These are phyloP conservation scores for Macaria notata DNA, from an alignment of 2,888 invertebrate genomes.

Conservation along the genomic window DNA sequence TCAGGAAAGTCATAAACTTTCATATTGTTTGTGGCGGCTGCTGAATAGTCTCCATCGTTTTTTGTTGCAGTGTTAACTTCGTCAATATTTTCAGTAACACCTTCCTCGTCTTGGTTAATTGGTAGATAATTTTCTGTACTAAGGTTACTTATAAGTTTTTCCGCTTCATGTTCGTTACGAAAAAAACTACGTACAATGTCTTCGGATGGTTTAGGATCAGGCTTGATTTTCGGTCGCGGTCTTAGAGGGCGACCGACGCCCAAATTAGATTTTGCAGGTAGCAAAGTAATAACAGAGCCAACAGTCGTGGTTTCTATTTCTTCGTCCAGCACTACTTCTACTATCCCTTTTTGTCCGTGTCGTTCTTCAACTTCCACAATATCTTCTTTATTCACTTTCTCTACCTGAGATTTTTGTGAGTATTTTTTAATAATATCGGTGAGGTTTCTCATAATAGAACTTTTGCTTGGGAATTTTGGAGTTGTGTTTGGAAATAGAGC, in stretches of 20 bases:
- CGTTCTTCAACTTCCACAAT: constrained; percentile 50
- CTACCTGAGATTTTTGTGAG: constrained; percentile 65
- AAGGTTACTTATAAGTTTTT: constrained; percentile 51
- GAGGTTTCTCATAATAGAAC: constrained; percentile 81
- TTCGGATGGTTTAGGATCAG: constrained; percentile 54
- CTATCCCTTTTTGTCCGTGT: constrained; percentile 62
- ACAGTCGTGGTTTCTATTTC: constrained; percentile 67
- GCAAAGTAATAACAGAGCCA: constrained; percentile 78
- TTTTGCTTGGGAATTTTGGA: constrained; percentile 67
- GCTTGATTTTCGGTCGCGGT: constrained; percentile 81
- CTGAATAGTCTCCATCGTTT: constrained; percentile 38
- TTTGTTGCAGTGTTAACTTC: constrained; percentile 44
- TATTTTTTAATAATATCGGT: constrained; percentile 85
- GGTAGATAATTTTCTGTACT: constrained; percentile 56
- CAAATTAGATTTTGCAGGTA: constrained; percentile 91
- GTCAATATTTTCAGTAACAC: constrained; percentile 46
- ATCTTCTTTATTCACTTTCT: constrained; percentile 38
- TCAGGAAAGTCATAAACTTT: constrained; percentile 40
- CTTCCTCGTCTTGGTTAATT: constrained; percentile 41
- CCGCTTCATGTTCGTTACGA: constrained; percentile 49
- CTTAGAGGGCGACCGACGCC: constrained; percentile 87
- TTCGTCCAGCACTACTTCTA: constrained; percentile 73
- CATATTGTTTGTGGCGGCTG: constrained; percentile 47
- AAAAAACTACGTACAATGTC: constrained; percentile 64
- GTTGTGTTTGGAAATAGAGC: constrained; percentile 70